Conservation (phyloP, 1,140 invertebrate genomes). For the Atta colombica region DNA sequence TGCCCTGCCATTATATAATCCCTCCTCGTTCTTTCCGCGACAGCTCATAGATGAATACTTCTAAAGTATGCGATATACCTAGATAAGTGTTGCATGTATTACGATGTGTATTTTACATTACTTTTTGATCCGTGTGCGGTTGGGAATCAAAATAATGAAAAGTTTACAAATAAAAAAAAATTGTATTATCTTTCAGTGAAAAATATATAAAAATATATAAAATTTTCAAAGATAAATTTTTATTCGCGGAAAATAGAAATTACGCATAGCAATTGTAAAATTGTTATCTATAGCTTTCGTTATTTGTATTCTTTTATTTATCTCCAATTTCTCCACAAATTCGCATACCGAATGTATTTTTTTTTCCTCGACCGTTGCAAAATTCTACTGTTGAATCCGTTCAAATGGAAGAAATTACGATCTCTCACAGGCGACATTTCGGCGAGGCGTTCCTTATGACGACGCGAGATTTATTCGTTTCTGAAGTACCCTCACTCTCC, state of each 20-base stretch:
- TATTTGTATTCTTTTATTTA: conserved; percentile 9
- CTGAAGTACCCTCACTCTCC: not conserved
- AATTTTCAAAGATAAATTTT: not conserved
- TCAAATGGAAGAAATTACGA: conserved; percentile 49
- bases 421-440: not conserved
- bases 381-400: conserved; percentile 24
- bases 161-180: not conserved
- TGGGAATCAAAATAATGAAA: not conserved
- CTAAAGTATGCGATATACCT: conserved; percentile 18
- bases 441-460: conserved; percentile 6
- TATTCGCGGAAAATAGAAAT: not conserved
- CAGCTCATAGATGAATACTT: conserved; percentile 44
- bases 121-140: not conserved
- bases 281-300: not conserved
- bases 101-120: not conserved
- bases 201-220: not conserved
- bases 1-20: conserved; percentile 60
- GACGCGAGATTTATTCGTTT: conserved; percentile 56
- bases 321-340: conserved; percentile 1
- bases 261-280: not conserved
- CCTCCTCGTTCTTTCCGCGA: conserved; percentile 32
- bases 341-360: not conserved
- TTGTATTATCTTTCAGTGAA: not conserved
- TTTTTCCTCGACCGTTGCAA: conserved; percentile 28
- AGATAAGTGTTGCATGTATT: conserved; percentile 29